These are phyloP conservation scores for Gibbula magus DNA, from an alignment of 2,888 invertebrate species.

Conservation along the genomic window DNA sequence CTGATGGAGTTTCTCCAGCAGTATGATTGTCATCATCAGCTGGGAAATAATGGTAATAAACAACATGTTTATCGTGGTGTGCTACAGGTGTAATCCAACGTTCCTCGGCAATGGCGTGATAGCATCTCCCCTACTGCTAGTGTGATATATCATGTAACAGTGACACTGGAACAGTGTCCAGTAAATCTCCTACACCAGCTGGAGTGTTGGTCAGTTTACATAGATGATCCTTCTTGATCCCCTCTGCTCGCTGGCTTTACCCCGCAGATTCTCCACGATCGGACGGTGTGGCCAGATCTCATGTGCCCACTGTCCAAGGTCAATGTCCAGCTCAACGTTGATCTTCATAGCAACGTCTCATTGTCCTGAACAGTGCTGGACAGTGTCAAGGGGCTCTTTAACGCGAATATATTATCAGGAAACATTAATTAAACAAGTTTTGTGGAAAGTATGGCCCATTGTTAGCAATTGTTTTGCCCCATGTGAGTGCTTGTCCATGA, in stretches of 20 bases:
- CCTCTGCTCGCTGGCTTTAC: neutral
- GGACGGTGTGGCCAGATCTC: too few relatives aligned
- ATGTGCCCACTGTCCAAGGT: too few relatives aligned
- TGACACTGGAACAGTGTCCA: neutral
- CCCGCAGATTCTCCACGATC: too few relatives aligned
- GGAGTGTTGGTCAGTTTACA: constrained; percentile 20
- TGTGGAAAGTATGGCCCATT: neutral
- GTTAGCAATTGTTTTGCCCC: constrained; percentile 1
- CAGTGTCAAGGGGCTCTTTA: constrained; percentile 11
- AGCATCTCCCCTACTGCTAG: constrained; percentile 5
- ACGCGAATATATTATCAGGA: constrained; percentile 6
- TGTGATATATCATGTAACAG: constrained; percentile 16
- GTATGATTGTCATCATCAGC: too few relatives aligned
- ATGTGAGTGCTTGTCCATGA: too few relatives aligned
- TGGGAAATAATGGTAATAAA: neutral
- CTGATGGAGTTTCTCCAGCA: too few relatives aligned
- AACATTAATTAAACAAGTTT: constrained; percentile 13
- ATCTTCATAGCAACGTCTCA: neutral
- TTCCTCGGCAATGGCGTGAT: constrained; percentile 1
- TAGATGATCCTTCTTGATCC: constrained; percentile 16
- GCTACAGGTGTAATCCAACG: constrained; percentile 5
- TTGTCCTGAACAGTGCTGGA: neutral
- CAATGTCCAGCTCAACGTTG: too few relatives aligned
- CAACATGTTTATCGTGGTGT: neutral
- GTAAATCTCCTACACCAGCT: constrained; percentile 3